Evolutionary conservation across 1,140 invertebrate species (phyloP).

Genomic region (Apis laboriosa): DNA sequence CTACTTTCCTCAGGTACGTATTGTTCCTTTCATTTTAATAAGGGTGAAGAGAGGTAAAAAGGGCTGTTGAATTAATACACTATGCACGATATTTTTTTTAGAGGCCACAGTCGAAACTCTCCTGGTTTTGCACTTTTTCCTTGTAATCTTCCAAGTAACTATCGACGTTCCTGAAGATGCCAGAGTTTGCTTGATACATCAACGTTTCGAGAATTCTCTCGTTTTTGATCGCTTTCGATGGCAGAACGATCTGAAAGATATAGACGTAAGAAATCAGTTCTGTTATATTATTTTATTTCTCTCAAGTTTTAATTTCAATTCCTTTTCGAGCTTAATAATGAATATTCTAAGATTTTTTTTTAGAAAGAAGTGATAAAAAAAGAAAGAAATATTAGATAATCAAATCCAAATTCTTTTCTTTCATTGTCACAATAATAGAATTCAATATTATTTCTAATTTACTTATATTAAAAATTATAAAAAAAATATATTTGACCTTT

Average conservation of each 20-base stretch:
- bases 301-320: too few relatives aligned
- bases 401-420: too few relatives aligned
- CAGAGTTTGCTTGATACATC: slow-evolving; percentile 95
- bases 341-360: too few relatives aligned
- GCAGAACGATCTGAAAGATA: slow-evolving; percentile 89
- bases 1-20: slow-evolving; percentile 41
- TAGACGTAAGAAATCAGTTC: background rate
- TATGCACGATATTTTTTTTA: slow-evolving; percentile 52
- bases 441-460: too few relatives aligned
- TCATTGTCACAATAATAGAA: too few relatives aligned
- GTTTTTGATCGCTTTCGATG: slow-evolving; percentile 96
- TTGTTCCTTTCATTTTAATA: background rate
- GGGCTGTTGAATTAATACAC: background rate
- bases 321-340: too few relatives aligned
- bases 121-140: slow-evolving; percentile 91
- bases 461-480: too few relatives aligned
- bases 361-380: too few relatives aligned
- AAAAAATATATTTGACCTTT: too few relatives aligned
- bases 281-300: background rate
- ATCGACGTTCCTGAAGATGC: slow-evolving; percentile 95
- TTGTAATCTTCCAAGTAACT: slow-evolving; percentile 93
- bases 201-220: slow-evolving; percentile 95
- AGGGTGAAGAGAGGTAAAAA: background rate
- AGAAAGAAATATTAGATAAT: too few relatives aligned
- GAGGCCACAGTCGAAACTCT: slow-evolving; percentile 80